phyloP scores from a whole-genome alignment of 1,140 invertebrate genomes.

The Tetranychus urticae region DNA sequence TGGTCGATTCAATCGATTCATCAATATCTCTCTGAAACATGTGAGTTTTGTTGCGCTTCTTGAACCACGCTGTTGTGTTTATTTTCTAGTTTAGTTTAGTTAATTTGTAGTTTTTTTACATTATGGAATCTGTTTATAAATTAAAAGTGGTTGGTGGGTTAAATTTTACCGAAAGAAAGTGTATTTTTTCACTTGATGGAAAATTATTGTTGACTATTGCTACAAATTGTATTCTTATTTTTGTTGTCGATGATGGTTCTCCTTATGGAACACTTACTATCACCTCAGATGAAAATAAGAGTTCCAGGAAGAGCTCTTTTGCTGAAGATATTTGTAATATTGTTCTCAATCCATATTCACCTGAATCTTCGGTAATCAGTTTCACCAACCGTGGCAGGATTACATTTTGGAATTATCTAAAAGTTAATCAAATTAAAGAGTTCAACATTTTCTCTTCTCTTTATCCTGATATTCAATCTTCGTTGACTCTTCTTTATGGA shows the following conservation, averaged over 20 bases:
- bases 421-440: not conserved
- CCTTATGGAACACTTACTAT: not conserved
- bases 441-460: not conserved
- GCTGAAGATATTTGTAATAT: not conserved
- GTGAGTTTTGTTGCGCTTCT: too few species aligned
- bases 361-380: not conserved
- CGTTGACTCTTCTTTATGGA: too few species aligned
- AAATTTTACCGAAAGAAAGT: not conserved
- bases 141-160: not conserved
- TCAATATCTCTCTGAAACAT: too few species aligned
- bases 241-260: not conserved
- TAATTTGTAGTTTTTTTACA: too few species aligned
- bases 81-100: too few species aligned
- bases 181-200: not conserved
- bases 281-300: too few species aligned
- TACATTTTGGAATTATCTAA: not conserved
- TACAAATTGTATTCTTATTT: not conserved
- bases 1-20: too few species aligned
- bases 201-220: not conserved
- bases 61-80: too few species aligned
- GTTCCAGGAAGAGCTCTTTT: not conserved
- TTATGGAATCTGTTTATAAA: not conserved
- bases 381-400: not conserved
- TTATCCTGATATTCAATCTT: not conserved
- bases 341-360: not conserved